phyloP scores from a whole-genome alignment of 2,113 vertebrate genomes.

The Aplodontia rufa region DNA sequence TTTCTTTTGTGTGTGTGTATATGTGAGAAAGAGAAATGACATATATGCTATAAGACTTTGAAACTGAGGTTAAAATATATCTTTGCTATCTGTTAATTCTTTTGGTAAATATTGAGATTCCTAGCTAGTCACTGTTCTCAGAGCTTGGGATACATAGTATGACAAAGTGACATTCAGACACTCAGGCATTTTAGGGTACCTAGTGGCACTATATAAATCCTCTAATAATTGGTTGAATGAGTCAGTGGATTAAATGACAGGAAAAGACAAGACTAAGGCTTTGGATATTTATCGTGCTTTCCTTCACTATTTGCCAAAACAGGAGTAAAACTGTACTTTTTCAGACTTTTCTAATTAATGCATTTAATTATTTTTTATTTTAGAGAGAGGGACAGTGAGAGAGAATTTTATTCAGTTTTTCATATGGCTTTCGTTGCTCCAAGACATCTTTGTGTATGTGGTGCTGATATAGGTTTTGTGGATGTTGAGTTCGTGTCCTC shows the following conservation, averaged over 20 bases:
- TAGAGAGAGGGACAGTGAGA: too few species aligned
- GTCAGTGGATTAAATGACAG: background rate
- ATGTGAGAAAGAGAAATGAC: background rate
- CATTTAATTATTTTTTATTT: too few species aligned
- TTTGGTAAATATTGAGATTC: background rate
- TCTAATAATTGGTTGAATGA: background rate
- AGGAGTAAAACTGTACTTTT: background rate
- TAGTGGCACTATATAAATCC: background rate
- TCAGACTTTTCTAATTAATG: background rate
- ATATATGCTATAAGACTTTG: background rate
- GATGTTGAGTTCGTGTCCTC: too few species aligned
- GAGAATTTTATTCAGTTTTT: too few species aligned
- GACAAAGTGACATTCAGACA: background rate
- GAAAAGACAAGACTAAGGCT: background rate
- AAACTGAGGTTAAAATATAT: conserved; percentile 15
- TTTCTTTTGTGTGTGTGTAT: background rate
- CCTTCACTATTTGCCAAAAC: background rate
- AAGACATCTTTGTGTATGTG: too few species aligned
- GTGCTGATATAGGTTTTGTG: too few species aligned
- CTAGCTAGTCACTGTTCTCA: background rate
- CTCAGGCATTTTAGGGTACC: background rate
- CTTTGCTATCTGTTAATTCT: background rate
- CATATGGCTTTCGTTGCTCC: too few species aligned
- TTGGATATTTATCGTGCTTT: background rate
- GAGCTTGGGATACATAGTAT: background rate